Conservation (phyloP, 2,797 vertebrate species). For the Petrocephalus sullivani region DNA sequence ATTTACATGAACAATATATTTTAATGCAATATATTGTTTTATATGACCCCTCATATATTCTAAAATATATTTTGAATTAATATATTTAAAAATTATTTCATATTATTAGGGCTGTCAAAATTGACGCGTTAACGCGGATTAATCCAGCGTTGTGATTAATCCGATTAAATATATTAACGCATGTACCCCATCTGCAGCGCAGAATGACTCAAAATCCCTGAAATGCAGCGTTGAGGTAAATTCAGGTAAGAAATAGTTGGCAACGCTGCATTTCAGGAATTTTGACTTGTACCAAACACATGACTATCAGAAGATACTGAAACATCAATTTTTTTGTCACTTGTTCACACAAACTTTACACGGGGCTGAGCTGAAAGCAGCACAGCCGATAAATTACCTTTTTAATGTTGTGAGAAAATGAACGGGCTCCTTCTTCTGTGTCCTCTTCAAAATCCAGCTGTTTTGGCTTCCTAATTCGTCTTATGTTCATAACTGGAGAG, state of each 20-base stretch:
- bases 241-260: too few relatives aligned
- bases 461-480: neutral
- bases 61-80: neutral
- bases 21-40: neutral
- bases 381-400: too few relatives aligned
- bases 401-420: too few relatives aligned
- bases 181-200: too few relatives aligned
- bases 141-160: too few relatives aligned
- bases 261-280: too few relatives aligned
- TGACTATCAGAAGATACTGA: neutral
- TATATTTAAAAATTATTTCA: neutral
- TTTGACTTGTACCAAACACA: neutral
- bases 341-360: neutral
- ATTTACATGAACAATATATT: neutral
- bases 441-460: neutral
- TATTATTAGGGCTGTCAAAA: neutral
- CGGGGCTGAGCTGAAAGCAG: too few relatives aligned
- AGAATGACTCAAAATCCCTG: too few relatives aligned
- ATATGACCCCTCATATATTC: neutral
- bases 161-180: too few relatives aligned
- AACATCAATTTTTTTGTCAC: neutral
- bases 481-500: neutral
- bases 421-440: neutral
- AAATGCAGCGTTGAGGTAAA: too few relatives aligned
- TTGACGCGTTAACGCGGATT: too few relatives aligned